Base-by-base conservation (phyloP, 2,797 vertebrate genomes). In the Periparus ater region DNA sequence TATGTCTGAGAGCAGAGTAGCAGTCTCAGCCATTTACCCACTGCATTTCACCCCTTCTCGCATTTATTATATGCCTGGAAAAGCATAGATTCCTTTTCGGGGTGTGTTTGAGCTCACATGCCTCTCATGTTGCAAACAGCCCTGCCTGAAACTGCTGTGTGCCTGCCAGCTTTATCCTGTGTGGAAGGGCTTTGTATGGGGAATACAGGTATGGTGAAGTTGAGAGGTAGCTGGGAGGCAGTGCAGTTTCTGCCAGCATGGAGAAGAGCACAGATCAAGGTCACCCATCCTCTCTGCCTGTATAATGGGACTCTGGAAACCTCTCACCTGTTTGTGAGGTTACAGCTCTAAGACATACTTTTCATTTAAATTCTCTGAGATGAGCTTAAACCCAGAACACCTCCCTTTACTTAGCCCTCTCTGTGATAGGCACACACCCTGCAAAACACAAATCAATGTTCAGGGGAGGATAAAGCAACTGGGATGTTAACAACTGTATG, bases 61-160 rank as follows among this genome's bases (percentile, higher is more conserved):
- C 23, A 32, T 73, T 82, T 68, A n/a, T 38, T 50, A 25, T 29
- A 21, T 44, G 57, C 29, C 48, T 79, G 11, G 36, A 63, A 81
- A 79, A 61, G 23, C 53, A 60, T 1, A 38, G 17, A 19, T 62
- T 81, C 34, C 27, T 73, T 62, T 51, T 29, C 4, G 15, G 17
- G 6, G 4, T 42, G 32, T n/a, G 6, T 60, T 53, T 70, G 54
- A 73, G 23, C 26, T 77, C n/a, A 29, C 0, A 0, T n/a, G 25
- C 16, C 26, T 77, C 32, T 73, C 5, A 0, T 16, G 15, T 18
- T 75, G 36, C 58, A 89, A 80, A 47, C 18, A 88, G 40, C 36
- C 47, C 51, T 81, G 22, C 51, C 17, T 4, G 22, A 68, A 29
- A n/a, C 27, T 19, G 13, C 57, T 58, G 11, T 5, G n/a, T 47